Percentiles rank a stretch among this genome's conserved stretches.
Evolutionary conservation across 1,140 invertebrate genomes (phyloP).

Genomic region (Neodiprion pinetum): DNA sequence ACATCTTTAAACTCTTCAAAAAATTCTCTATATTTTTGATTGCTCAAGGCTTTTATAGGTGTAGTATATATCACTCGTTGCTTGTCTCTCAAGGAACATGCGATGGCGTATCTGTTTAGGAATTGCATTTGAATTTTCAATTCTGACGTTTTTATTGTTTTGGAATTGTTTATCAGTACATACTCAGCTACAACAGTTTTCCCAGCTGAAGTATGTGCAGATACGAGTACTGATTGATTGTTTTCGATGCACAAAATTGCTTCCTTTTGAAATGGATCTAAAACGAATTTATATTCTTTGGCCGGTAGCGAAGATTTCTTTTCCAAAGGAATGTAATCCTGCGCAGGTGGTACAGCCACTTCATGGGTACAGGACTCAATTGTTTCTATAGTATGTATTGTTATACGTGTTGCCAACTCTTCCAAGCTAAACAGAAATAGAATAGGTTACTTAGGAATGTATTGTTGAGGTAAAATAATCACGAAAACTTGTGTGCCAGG

Average conservation of each 20-base stretch:
- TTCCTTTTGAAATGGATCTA: conserved; percentile 99
- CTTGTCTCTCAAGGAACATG: conserved; percentile 72
- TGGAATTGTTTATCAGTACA: conserved; percentile 55
- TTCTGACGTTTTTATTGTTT: conserved; percentile 11
- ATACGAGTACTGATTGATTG: conserved; percentile 96
- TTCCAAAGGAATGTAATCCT: conserved; percentile 80
- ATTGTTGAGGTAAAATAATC: conserved; percentile 2
- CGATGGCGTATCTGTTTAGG: conserved; percentile 73
- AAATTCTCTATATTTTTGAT: conserved; percentile 99
- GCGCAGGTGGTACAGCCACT: conserved; percentile 87
- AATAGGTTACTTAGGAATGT: conserved; percentile 22
- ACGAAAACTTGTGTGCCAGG: background rate
- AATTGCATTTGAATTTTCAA: conserved; percentile 22
- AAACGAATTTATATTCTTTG: conserved; percentile 92
- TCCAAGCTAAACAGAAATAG: conserved; percentile 63
- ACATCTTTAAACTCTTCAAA: conserved; percentile 98
- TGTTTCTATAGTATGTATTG: conserved; percentile 87
- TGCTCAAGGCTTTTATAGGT: conserved; percentile 98
- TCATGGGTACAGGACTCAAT: conserved; percentile 92
- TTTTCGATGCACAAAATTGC: conserved; percentile 98
- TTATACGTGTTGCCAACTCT: conserved; percentile 71
- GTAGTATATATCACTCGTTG: conserved; percentile 98
- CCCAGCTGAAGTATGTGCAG: conserved; percentile 99
- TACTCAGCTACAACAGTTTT: conserved; percentile 99
- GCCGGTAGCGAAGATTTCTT: conserved; percentile 73